phyloP scores from a whole-genome alignment of 2,888 invertebrate genomes.

The Diogma glabrata region DNA sequence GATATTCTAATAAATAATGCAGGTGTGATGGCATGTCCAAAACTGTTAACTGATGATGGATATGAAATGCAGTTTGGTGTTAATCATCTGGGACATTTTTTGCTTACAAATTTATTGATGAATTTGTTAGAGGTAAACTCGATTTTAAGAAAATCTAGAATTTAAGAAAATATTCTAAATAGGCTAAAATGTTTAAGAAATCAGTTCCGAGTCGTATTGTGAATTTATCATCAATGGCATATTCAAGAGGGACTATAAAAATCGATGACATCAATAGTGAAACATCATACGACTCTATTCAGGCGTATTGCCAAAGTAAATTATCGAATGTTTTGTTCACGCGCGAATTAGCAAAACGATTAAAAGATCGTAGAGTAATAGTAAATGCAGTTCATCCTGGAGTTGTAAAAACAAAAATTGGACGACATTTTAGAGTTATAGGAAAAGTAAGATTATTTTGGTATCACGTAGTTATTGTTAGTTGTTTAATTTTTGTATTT shows the following conservation, averaged over 20 bases:
- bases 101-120: constrained; percentile 60
- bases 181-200: constrained; percentile 26
- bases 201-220: constrained; percentile 58
- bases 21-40: constrained; percentile 62
- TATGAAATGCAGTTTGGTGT: constrained; percentile 73
- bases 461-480: no score
- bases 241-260: constrained; percentile 51
- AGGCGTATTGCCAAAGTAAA: constrained; percentile 70
- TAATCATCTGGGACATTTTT: constrained; percentile 72
- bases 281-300: constrained; percentile 45
- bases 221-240: constrained; percentile 56
- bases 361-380: constrained; percentile 59
- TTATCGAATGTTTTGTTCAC: constrained; percentile 67
- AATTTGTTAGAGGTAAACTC: constrained; percentile 49
- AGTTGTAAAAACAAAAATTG: constrained; percentile 57
- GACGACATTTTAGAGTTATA: constrained; percentile 53
- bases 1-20: constrained; percentile 73
- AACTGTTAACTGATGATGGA: constrained; percentile 57
- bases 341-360: constrained; percentile 48
- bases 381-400: constrained; percentile 72
- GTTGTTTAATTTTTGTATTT: not conserved
- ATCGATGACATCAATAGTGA: constrained; percentile 58
- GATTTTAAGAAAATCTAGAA: no score
- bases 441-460: constrained; percentile 36
- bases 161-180: no score